A percentile compares a stretch with the other conserved stretches of the same genome.
These are phyloP conservation scores for Scaptomyza parva DNA, from an alignment of 2,888 invertebrate genomes.

Conservation along the genomic window DNA sequence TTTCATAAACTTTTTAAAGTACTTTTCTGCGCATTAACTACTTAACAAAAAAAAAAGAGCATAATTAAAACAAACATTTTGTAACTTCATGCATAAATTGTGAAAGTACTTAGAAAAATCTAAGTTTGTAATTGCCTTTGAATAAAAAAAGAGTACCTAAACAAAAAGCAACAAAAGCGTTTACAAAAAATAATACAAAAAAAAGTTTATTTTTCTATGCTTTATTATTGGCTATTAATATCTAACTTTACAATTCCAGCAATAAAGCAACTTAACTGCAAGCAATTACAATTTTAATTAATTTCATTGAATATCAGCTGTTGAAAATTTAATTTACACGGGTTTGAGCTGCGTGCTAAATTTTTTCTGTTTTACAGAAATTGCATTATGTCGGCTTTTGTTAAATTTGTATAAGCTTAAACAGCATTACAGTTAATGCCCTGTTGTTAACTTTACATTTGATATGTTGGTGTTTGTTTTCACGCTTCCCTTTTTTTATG, in stretches of 20 bases:
- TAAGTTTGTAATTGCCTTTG: not conserved
- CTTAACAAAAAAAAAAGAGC: not conserved
- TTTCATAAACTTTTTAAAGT: not conserved
- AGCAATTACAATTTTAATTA: no score
- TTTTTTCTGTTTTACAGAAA: not conserved
- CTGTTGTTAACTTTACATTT: not conserved
- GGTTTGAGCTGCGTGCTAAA: no score
- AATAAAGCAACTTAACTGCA: no score
- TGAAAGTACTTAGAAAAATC: not conserved
- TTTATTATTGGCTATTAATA: not conserved
- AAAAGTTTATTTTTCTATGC: no score
- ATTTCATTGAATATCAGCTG: no score
- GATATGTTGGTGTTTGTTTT: not conserved
- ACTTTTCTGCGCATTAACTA: not conserved
- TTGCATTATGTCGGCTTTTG: not conserved
- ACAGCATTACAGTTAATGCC: not conserved
- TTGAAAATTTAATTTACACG: no score
- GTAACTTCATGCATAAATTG: conserved; percentile 14
- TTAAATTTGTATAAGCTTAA: not conserved
- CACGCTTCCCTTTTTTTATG: not conserved
- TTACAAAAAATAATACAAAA: not conserved
- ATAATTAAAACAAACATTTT: conserved; percentile 4
- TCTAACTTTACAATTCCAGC: not conserved
- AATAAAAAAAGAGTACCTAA: not conserved
- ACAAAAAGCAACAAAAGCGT: not conserved